phyloP scores from a whole-genome alignment of 2,888 invertebrate genomes.

The Lamellibrachia columna region DNA sequence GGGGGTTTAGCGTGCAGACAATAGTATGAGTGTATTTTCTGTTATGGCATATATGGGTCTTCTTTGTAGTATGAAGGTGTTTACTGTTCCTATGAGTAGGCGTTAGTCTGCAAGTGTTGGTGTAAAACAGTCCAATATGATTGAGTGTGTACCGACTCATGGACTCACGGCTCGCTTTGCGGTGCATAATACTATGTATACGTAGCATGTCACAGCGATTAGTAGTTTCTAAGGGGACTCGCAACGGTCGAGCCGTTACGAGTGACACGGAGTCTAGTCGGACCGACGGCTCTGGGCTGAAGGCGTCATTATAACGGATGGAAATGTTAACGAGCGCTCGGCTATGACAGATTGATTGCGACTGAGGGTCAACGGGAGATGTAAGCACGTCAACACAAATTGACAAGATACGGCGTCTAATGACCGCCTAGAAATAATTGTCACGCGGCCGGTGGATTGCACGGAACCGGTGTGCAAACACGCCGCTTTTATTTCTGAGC shows the following conservation, averaged over 20 bases:
- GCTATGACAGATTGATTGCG: not conserved
- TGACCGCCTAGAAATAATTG: not conserved
- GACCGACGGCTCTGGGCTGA: not conserved
- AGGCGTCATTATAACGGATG: not conserved
- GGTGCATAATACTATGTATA: too few relatives aligned
- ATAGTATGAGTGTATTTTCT: too few relatives aligned
- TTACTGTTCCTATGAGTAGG: too few relatives aligned
- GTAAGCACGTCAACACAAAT: not conserved
- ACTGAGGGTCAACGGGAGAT: not conserved
- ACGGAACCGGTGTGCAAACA: not conserved
- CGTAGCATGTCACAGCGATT: not conserved
- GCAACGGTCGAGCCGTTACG: not conserved
- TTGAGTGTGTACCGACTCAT: too few relatives aligned
- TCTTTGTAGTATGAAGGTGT: too few relatives aligned
- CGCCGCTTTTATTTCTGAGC: not conserved
- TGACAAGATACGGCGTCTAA: not conserved
- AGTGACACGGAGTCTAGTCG: not conserved
- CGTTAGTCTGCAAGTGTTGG: too few relatives aligned
- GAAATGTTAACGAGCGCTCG: not conserved
- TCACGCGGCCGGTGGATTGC: not conserved
- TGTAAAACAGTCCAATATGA: too few relatives aligned
- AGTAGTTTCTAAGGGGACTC: not conserved
- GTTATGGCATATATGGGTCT: too few relatives aligned
- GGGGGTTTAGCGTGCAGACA: too few relatives aligned
- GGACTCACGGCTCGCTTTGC: too few relatives aligned